Evolutionary conservation across 1,140 invertebrate genomes (phyloP), one percentile per base, ranked within the genome.

Genomic region (Eriosoma lanigerum): DNA sequence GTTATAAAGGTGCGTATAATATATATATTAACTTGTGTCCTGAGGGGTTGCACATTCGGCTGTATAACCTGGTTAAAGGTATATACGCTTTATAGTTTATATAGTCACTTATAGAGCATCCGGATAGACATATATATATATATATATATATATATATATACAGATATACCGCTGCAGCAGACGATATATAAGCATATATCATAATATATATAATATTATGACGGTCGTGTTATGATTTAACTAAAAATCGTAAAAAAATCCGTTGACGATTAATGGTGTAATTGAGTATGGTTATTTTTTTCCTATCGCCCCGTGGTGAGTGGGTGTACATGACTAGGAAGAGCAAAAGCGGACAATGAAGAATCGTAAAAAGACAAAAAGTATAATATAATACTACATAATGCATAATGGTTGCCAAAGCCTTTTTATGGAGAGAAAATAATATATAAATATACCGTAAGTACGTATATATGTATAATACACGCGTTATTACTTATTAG

Each of bases 11-110:
- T 73, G 48, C 66, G 29, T 3, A 19, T 56, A 76, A 38, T 38
- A 38, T 38, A 38, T 38, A 38, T 38, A 38, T 38, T 58, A 76
- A 76, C 50, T n/a, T 32, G 54, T 58, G 73, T 54, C 73, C 54
- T n/a, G 52, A 76, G 73, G 73, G 73, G 73, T 38, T 13, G 73
- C 13, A 44, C 73, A 58, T 76, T 76, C 73, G 73, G 54, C 32
- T 58, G 32, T 76, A n/a, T n/a, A 76, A 76, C 73, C 73, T 76
- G 73, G 73, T 58, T 76, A 44, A 58, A 9, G 8, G 54, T 24
- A 12, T n/a, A 13, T 9, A 13, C 54, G 21, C 21, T 8, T 38
- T 38, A 38, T 38, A 4, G 32, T 38, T n/a, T n/a, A n/a, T n/a
- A n/a, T n/a, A n/a, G n/a, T n/a, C n/a, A n/a, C n/a, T n/a, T n/a